A percentile compares a stretch with the other conserved stretches of the same genome.
These are phyloP conservation scores for Ceyx cyanopectus DNA, from an alignment of 2,113 vertebrate genomes.

Conservation along the genomic window DNA sequence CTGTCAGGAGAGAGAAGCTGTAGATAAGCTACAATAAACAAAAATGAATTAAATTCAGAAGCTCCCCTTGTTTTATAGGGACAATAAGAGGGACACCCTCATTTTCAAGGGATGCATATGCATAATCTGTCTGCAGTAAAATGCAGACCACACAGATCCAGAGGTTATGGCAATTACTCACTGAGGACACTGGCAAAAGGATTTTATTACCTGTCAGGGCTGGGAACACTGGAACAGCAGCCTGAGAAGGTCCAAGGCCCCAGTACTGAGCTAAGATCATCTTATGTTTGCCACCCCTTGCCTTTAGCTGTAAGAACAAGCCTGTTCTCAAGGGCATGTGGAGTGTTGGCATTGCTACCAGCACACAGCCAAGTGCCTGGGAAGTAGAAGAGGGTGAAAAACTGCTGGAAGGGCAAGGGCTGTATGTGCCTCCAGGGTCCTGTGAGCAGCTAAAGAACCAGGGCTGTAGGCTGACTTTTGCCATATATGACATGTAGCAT, in stretches of 20 bases:
- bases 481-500: not conserved
- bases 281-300: not conserved
- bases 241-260: not conserved
- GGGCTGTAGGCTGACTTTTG: not conserved
- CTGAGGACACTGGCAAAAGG: not conserved
- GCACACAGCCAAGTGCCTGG: not conserved
- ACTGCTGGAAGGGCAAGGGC: not conserved
- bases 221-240: not conserved
- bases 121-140: not conserved
- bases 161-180: not conserved
- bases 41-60: not conserved
- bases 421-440: not conserved
- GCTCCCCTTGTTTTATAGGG: not conserved
- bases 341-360: not conserved
- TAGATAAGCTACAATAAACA: not conserved
- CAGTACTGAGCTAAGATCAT: not conserved
- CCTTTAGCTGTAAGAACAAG: not conserved
- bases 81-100: not conserved
- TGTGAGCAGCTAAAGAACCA: not conserved
- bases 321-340: not conserved
- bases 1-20: not conserved
- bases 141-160: not conserved
- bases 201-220: slow-evolving; percentile 3
- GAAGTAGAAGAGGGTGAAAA: not conserved
- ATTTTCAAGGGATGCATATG: not conserved